These are phyloP conservation scores for Nymphalis polychloros DNA, from an alignment of 2,888 invertebrate species.

Conservation along the genomic window DNA sequence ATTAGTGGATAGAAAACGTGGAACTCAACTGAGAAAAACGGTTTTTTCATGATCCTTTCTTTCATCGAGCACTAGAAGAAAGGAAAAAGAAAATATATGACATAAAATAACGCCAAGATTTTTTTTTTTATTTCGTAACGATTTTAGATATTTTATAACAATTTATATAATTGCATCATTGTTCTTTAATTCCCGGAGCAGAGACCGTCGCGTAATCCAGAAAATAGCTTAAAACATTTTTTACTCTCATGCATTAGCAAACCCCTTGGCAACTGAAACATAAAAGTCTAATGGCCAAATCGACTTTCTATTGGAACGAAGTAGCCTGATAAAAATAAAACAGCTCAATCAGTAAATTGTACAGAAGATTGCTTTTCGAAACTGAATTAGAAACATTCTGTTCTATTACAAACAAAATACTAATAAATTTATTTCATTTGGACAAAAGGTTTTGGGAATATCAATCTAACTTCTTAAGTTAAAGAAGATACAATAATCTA, in stretches of 20 bases:
- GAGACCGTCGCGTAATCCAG: slow-evolving; percentile 28
- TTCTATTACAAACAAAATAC: slow-evolving; percentile 59
- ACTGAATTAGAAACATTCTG: slow-evolving; percentile 22
- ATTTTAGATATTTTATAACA: too few species aligned
- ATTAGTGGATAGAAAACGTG: slow-evolving; percentile 8
- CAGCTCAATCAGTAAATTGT: slow-evolving; percentile 61
- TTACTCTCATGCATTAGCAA: slow-evolving; percentile 36
- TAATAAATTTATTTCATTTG: slow-evolving; percentile 65
- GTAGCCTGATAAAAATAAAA: slow-evolving; percentile 44
- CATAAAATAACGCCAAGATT: too few species aligned
- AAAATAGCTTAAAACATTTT: slow-evolving; percentile 32
- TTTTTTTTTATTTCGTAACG: too few species aligned
- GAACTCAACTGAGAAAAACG: neutral
- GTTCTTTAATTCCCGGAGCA: slow-evolving; percentile 8
- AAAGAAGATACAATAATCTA: slow-evolving; percentile 51
- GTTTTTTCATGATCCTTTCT: too few species aligned
- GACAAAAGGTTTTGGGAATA: slow-evolving; percentile 48
- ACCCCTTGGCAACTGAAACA: slow-evolving; percentile 34
- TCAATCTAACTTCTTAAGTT: slow-evolving; percentile 64
- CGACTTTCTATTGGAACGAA: slow-evolving; percentile 42
- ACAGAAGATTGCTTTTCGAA: slow-evolving; percentile 52
- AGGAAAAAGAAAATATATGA: too few species aligned
- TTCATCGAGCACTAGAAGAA: too few species aligned
- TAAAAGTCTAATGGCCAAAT: slow-evolving; percentile 41
- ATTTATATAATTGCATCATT: neutral